These are phyloP conservation scores for Bufo gargarizans DNA, from an alignment of 2,113 vertebrate genomes.

Conservation along the genomic window DNA sequence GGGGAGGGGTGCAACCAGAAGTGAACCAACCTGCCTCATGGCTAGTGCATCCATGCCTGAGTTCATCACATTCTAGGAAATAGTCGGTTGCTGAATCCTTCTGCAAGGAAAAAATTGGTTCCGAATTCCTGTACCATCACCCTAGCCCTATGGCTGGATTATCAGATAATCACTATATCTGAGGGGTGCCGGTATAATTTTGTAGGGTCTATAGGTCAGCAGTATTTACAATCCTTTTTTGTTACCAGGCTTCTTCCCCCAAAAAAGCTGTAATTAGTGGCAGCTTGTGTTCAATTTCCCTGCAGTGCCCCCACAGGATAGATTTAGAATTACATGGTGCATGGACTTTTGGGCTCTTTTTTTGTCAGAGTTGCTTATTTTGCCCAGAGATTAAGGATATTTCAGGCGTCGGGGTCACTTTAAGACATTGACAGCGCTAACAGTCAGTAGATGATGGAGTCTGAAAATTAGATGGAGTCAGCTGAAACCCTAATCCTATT, in stretches of 20 bases:
- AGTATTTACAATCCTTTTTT: background rate
- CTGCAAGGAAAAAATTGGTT: background rate
- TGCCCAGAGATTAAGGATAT: too few species aligned
- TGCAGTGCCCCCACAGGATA: background rate
- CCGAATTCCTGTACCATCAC: background rate
- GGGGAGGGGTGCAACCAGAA: too few species aligned
- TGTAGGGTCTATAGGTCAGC: background rate
- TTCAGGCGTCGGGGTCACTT: background rate
- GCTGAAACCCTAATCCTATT: conserved; percentile 42
- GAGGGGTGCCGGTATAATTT: background rate
- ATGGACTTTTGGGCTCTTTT: background rate
- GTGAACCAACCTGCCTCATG: too few species aligned
- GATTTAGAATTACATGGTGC: background rate
- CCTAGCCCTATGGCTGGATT: background rate
- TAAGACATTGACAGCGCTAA: background rate
- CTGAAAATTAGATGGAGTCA: conserved; percentile 20
- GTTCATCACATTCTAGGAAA: background rate
- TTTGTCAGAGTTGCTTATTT: background rate
- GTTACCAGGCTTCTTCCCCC: background rate
- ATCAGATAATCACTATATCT: background rate
- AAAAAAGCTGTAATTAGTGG: background rate
- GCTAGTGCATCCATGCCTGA: background rate
- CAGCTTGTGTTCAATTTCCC: background rate
- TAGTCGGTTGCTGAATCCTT: background rate
- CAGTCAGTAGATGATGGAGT: background rate